Evolutionary conservation across 2,113 vertebrate species (phyloP).

Genomic region (Ploceus nigricollis): DNA sequence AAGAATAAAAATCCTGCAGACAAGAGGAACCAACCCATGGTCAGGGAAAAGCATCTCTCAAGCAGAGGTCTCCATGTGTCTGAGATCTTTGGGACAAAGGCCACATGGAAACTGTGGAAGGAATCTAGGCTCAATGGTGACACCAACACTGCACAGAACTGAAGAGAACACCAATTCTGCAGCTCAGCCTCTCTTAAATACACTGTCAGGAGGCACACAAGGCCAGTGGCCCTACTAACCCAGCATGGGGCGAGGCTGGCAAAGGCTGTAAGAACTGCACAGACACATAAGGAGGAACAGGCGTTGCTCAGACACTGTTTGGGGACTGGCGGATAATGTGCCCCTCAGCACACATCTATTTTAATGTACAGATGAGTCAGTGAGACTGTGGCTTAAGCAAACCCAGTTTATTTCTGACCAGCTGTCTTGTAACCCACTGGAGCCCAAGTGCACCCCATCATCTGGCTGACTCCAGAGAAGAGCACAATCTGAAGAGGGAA

Average conservation of each 20-base stretch:
- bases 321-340: not conserved
- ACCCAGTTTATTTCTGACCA: not conserved
- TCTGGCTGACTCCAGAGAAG: not conserved
- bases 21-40: not conserved
- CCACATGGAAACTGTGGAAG: not conserved
- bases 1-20: conserved; percentile 81
- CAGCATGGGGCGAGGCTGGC: not conserved
- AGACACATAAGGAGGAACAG: not conserved
- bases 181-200: not conserved
- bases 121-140: not conserved
- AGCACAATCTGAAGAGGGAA: not conserved
- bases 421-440: not conserved
- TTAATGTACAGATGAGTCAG: not conserved
- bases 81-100: not conserved
- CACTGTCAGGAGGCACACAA: not conserved
- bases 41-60: not conserved
- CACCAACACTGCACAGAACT: not conserved
- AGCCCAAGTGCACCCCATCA: not conserved
- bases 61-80: not conserved
- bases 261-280: not conserved
- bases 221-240: not conserved
- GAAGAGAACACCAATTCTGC: not conserved
- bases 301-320: not conserved
- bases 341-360: not conserved
- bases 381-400: not conserved